Evolutionary conservation across 1,140 invertebrate genomes (phyloP).

Genomic region (Drosophila sp.): DNA sequence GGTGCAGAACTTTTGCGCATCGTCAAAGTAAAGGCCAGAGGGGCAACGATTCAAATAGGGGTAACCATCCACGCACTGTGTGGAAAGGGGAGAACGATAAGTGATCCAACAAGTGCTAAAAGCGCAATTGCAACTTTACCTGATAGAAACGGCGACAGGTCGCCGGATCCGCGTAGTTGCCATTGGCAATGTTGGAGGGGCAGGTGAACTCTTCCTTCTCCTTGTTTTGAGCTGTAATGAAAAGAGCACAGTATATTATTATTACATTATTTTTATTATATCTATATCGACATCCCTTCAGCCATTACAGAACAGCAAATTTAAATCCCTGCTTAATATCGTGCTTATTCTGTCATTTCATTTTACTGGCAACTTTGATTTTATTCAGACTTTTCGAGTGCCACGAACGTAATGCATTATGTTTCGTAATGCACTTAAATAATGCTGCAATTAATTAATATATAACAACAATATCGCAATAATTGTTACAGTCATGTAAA

Average conservation of each 20-base stretch:
- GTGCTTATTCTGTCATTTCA: not conserved
- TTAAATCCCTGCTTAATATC: not conserved
- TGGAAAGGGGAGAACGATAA: not conserved
- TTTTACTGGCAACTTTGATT: not conserved
- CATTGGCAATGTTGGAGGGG: constrained; percentile 91
- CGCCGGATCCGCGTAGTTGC: constrained; percentile 95
- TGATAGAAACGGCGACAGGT: constrained; percentile 95
- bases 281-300: too few species aligned
- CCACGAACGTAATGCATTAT: constrained; percentile 8
- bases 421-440: not conserved
- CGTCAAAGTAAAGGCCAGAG: constrained; percentile 95
- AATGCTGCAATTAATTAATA: constrained; percentile 3
- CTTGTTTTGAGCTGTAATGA: constrained; percentile 83
- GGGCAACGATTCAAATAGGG: constrained; percentile 95
- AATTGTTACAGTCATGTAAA: not conserved
- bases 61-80: constrained; percentile 93
- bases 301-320: too few species aligned
- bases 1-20: constrained; percentile 95
- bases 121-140: constrained; percentile 85
- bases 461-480: not conserved
- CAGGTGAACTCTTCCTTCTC: constrained; percentile 90
- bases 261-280: too few species aligned
- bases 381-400: not conserved
- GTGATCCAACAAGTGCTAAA: not conserved
- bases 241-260: too few species aligned